Percentiles rank a stretch among this genome's conserved stretches.
These are phyloP conservation scores for Ceriagrion tenellum DNA, from an alignment of 2,888 invertebrate species.

Conservation along the genomic window DNA sequence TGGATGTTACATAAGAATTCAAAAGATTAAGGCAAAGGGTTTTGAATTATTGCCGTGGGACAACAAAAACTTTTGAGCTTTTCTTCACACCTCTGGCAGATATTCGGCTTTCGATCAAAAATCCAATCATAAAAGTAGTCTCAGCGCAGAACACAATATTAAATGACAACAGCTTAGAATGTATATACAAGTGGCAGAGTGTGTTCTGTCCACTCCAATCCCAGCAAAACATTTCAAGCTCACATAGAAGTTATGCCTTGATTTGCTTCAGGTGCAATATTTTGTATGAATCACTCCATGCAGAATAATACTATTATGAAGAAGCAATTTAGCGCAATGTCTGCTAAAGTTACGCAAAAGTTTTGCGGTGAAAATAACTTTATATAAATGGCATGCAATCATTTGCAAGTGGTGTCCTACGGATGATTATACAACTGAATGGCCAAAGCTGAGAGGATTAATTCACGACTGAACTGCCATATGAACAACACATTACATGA, in stretches of 20 bases:
- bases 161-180: no score
- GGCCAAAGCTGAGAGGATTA: no score
- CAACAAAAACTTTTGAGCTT: neutral
- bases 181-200: neutral
- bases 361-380: neutral
- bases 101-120: neutral
- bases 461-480: no score
- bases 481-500: no score
- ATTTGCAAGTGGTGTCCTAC: neutral
- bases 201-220: neutral
- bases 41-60: neutral
- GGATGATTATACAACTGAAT: no score
- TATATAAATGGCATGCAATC: neutral
- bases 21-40: neutral
- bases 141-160: neutral
- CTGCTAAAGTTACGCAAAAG: neutral
- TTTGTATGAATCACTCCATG: neutral
- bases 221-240: neutral
- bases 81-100: no score
- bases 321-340: neutral
- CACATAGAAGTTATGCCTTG: neutral
- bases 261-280: neutral
- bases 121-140: neutral
- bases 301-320: neutral
- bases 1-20: neutral